These are phyloP conservation scores for Polymixis lichenea DNA, from an alignment of 2,888 invertebrate species.

Conservation along the genomic window DNA sequence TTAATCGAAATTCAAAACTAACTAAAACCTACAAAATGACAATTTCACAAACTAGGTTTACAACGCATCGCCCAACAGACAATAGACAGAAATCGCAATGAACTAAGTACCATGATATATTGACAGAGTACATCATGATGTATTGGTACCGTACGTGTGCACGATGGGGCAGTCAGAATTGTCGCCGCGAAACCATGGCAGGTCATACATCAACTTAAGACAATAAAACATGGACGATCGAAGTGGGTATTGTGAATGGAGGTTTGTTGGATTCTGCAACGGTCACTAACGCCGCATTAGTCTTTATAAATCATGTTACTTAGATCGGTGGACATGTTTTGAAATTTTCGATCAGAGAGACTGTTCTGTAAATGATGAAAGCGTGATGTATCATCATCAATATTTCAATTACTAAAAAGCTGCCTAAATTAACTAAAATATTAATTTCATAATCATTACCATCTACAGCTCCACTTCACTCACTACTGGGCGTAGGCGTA, in stretches of 20 bases:
- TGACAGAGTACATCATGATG: conserved; percentile 55
- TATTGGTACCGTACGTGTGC: conserved; percentile 58
- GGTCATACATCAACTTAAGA: conserved; percentile 67
- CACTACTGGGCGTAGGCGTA: too few species aligned
- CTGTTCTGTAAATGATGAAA: conserved; percentile 8
- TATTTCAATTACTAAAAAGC: not conserved
- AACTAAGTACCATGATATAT: conserved; percentile 58
- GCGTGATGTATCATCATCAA: not conserved
- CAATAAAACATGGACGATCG: conserved; percentile 65
- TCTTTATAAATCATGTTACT: conserved; percentile 60
- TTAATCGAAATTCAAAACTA: not conserved
- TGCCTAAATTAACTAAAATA: not conserved
- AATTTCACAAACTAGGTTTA: conserved; percentile 22
- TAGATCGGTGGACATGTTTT: conserved; percentile 37
- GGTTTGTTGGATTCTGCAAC: conserved; percentile 59
- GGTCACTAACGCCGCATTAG: conserved; percentile 59
- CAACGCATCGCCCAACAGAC: conserved; percentile 13
- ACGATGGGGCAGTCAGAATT: conserved; percentile 63
- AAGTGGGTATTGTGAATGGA: conserved; percentile 61
- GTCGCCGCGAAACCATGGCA: conserved; percentile 59
- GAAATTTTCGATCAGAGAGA: conserved; percentile 15
- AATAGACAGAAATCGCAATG: conserved; percentile 59
- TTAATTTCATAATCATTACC: not conserved
- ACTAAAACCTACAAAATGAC: conserved; percentile 1
- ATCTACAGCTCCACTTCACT: too few species aligned